phyloP scores from a whole-genome alignment of 2,113 vertebrate species.

The Diadophis punctatus region DNA sequence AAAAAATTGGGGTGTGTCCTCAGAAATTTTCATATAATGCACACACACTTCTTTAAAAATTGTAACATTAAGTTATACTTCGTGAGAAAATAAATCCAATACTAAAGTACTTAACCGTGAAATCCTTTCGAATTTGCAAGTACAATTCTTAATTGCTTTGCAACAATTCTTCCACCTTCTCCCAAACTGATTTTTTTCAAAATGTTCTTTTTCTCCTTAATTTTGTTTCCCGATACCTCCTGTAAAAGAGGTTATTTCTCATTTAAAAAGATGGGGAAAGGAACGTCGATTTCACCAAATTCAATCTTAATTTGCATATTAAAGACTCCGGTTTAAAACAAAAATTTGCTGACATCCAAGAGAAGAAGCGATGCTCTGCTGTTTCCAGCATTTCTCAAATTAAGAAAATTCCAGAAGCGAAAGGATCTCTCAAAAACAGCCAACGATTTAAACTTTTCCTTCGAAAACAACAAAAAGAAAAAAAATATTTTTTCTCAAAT shows the following conservation, averaged over 20 bases:
- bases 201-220: constrained; percentile 35
- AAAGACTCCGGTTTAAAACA: constrained; percentile 51
- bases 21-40: constrained; percentile 64
- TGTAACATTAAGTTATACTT: constrained; percentile 8
- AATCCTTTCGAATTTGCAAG: constrained; percentile 71
- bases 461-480: constrained; percentile 56
- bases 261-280: neutral
- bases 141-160: constrained; percentile 72
- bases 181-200: constrained; percentile 54
- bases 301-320: constrained; percentile 66
- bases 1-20: constrained; percentile 74
- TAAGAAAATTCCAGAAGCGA: neutral
- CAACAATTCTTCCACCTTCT: constrained; percentile 64
- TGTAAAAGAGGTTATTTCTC: neutral
- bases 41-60: constrained; percentile 59
- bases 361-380: neutral
- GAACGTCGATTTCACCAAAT: constrained; percentile 70
- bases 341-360: constrained; percentile 3
- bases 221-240: neutral
- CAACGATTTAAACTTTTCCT: constrained; percentile 28
- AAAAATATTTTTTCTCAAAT: constrained; percentile 65
- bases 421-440: neutral
- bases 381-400: neutral
- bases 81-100: constrained; percentile 30
- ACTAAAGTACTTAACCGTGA: constrained; percentile 1